Percentiles rank a stretch among this genome's conserved stretches.
phyloP scores from a whole-genome alignment of 2,797 vertebrate species.

The Danio albolineatus region DNA sequence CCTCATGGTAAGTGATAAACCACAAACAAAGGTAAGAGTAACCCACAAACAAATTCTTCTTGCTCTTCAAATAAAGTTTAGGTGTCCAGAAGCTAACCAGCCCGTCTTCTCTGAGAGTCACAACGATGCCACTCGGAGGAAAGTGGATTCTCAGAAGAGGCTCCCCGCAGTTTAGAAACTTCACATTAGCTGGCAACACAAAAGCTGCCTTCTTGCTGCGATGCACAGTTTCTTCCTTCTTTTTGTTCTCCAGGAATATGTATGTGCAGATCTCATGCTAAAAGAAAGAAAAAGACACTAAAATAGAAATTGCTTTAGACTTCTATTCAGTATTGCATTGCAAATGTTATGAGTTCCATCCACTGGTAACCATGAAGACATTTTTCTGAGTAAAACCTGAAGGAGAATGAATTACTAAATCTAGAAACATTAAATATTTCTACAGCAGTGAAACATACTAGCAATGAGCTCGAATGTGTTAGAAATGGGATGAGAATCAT shows the following conservation, averaged over 20 bases:
- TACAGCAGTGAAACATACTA: too few relatives aligned
- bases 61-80: constrained; percentile 80
- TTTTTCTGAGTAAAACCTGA: not conserved
- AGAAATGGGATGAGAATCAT: too few relatives aligned
- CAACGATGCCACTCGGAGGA: constrained; percentile 72
- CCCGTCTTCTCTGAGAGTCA: constrained; percentile 82
- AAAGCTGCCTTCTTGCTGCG: constrained; percentile 76
- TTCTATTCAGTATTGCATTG: not conserved
- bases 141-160: constrained; percentile 73
- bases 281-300: not conserved
- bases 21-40: constrained; percentile 1
- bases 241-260: constrained; percentile 78
- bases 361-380: not conserved
- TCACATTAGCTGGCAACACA: constrained; percentile 74
- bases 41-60: constrained; percentile 85
- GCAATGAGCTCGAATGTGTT: too few relatives aligned
- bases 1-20: too few relatives aligned
- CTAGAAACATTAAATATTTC: too few relatives aligned
- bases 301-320: not conserved
- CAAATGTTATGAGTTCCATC: not conserved
- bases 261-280: constrained; percentile 83
- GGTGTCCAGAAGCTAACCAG: constrained; percentile 81
- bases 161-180: constrained; percentile 65
- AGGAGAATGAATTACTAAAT: too few relatives aligned
- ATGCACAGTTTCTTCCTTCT: constrained; percentile 70